phyloP scores from a whole-genome alignment of 2,888 invertebrate species.

The Chalcis sispes region DNA sequence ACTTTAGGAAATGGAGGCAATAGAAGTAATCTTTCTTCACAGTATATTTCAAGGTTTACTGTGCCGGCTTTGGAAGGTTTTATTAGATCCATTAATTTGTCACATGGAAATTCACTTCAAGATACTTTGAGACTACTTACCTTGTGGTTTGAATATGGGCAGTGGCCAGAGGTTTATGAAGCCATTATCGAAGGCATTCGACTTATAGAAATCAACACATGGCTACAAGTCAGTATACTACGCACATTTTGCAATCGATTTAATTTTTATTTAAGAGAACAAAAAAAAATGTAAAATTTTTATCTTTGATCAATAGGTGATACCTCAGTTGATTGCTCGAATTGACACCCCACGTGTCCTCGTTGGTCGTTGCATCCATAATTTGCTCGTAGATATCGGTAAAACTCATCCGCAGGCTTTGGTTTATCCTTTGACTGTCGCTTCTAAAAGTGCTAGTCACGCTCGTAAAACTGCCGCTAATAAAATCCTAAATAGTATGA shows the following conservation, averaged over 20 bases:
- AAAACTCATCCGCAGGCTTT: constrained; percentile 98
- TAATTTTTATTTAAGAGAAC: not conserved
- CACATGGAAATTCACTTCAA: constrained; percentile 94
- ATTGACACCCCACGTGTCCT: constrained; percentile 95
- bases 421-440: constrained; percentile 98
- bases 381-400: constrained; percentile 96
- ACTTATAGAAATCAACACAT: constrained; percentile 96
- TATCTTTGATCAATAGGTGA: constrained; percentile 79
- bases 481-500: constrained; percentile 95
- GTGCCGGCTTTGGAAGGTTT: constrained; percentile 97
- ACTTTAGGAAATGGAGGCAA: constrained; percentile 14
- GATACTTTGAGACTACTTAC: constrained; percentile 97
- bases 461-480: constrained; percentile 93
- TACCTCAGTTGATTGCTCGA: constrained; percentile 98
- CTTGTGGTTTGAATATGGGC: constrained; percentile 98
- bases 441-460: constrained; percentile 93
- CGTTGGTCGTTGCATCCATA: constrained; percentile 94
- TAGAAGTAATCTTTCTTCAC: constrained; percentile 69
- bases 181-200: constrained; percentile 94
- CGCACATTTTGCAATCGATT: not conserved
- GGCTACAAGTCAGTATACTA: constrained; percentile 85
- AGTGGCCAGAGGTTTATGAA: constrained; percentile 94
- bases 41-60: constrained; percentile 86
- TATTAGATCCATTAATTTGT: constrained; percentile 95
- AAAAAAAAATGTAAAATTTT: not conserved